Conservation (phyloP, 1,140 invertebrate genomes). For the Lineus longissimus region DNA sequence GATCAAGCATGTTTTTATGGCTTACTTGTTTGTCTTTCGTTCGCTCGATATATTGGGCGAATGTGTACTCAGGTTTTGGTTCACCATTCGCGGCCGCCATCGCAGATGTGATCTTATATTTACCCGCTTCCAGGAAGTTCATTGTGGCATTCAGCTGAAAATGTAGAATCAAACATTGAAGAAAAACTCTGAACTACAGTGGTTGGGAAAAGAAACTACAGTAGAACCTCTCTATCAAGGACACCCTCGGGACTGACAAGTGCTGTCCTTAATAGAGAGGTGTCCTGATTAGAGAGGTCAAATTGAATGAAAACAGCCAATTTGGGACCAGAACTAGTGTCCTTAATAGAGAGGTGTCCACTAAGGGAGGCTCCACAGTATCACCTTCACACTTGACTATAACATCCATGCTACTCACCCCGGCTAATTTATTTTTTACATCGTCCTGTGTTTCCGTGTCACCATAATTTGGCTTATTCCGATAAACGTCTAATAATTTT, state of each 20-base stretch:
- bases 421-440: constrained; percentile 83
- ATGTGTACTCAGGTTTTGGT: constrained; percentile 66
- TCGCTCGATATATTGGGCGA: constrained; percentile 79
- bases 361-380: too few species aligned
- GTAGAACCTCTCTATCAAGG: too few species aligned
- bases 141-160: constrained; percentile 85
- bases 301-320: too few species aligned
- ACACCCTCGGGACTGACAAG: too few species aligned
- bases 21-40: constrained; percentile 76
- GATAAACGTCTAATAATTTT: constrained; percentile 84
- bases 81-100: constrained; percentile 76
- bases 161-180: constrained; percentile 11
- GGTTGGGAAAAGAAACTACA: not conserved
- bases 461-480: constrained; percentile 82
- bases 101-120: constrained; percentile 78
- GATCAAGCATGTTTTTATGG: too few species aligned
- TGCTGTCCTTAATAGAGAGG: too few species aligned
- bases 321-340: too few species aligned
- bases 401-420: constrained; percentile 61
- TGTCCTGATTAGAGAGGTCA: too few species aligned
- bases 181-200: not conserved
- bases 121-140: constrained; percentile 83
- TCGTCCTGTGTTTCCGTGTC: constrained; percentile 87
- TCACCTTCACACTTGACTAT: not conserved
- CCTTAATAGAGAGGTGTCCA: too few species aligned